These are phyloP conservation scores for Paracanthobrama guichenoti DNA, from an alignment of 2,113 vertebrate species.

Conservation along the genomic window DNA sequence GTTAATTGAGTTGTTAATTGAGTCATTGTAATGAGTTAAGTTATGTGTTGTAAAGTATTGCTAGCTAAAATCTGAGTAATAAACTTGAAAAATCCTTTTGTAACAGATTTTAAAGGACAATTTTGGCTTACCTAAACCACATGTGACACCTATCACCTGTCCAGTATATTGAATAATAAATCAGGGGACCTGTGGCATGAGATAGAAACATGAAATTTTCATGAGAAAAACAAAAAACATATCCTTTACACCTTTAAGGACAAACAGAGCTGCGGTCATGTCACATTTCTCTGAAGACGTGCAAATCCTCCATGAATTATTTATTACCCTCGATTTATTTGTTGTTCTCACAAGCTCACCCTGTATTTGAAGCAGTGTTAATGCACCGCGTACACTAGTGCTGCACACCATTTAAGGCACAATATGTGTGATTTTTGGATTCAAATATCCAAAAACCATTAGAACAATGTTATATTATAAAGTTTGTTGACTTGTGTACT, in stretches of 20 bases:
- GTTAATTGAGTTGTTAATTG: too few relatives aligned
- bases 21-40: not conserved
- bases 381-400: not conserved
- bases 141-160: constrained; percentile 19
- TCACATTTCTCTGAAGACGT: not conserved
- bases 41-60: constrained; percentile 6
- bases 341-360: not conserved
- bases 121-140: not conserved
- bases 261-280: not conserved
- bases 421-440: too few relatives aligned
- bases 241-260: constrained; percentile 29
- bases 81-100: constrained; percentile 5
- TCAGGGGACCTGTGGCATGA: not conserved
- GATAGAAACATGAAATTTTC: constrained; percentile 37
- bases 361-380: not conserved
- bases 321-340: not conserved
- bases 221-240: constrained; percentile 33
- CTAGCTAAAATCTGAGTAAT: constrained; percentile 11
- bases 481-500: too few relatives aligned
- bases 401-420: not conserved
- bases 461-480: too few relatives aligned
- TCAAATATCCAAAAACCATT: too few relatives aligned
- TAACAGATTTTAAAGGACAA: not conserved
- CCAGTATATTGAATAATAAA: constrained; percentile 30
- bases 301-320: constrained; percentile 30